Base-by-base conservation (phyloP, 92 coral and sea anemone genomes). In the Montipora capitata region DNA sequence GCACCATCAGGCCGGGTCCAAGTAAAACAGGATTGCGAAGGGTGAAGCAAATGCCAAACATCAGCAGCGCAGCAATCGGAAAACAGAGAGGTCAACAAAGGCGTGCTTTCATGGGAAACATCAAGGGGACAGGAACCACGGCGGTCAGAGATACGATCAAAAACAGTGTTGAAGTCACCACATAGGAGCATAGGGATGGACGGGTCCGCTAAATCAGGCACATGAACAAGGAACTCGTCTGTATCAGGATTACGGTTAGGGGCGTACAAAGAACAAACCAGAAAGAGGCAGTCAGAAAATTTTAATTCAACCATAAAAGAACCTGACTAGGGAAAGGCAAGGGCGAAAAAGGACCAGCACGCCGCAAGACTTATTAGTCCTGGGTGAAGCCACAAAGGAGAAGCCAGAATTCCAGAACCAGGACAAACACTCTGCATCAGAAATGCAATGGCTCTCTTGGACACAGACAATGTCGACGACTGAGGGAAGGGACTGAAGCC, bases 1-100 rank as follows among this genome's bases (percentile, higher is more conserved):
- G 86, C 39, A 3, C 85, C 90, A 83, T 90, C 74, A 3, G 85
- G 39, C 44, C 90, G 35, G 0, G 74, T 20, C 89, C 89, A 90
- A 17, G 90, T 82, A 64, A 58, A 82, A 5, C 70, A 65, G 2
- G 10, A 2, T 40, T 40, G 13, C 5, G 0, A 0, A 0, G 90
- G 90, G n/a, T 90, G 86, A 0, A 65, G 49, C 1, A 10, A n/a
- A 0, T 90, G 79, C 93, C 93, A 90, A 20, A 48, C 12, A 45
- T 85, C 93, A 11, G 72, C 40, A 48, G 13, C 39, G 14, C 64
- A 39, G 12, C 41, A 48, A 5, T 10, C 4, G 12, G 6, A 5
- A 35, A 83, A 72, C 0, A 83, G 79, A 2, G 4, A 14, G 4
- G 38, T 3, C 0, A 83, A 57, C 2, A 43, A 4, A 9, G 6